A percentile compares a stretch with the other conserved stretches of the same genome.
Conservation (phyloP, 2,113 vertebrate species). For the Pungitius pungitius region DNA sequence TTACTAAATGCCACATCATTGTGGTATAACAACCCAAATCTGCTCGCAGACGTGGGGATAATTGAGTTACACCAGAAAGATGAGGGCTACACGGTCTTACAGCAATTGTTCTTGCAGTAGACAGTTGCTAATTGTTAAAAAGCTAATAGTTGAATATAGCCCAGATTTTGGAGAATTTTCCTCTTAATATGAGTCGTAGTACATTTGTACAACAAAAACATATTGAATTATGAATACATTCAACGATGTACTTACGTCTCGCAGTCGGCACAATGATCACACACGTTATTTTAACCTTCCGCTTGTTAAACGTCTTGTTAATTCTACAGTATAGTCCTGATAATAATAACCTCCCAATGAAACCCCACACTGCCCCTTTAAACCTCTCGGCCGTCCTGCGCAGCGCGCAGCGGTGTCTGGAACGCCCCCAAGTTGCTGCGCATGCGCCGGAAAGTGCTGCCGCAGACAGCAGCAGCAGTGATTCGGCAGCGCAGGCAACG, state of each 20-base stretch:
- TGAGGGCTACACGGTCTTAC: background rate
- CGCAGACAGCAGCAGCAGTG: conserved; percentile 86
- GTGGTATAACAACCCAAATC: background rate
- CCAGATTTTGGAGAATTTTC: background rate
- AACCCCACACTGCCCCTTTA: conserved; percentile 16
- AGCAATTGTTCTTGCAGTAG: background rate
- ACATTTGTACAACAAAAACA: background rate
- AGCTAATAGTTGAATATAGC: background rate
- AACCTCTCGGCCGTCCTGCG: conserved; percentile 32
- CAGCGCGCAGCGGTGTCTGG: conserved; percentile 53
- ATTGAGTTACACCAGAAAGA: background rate
- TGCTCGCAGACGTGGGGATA: background rate
- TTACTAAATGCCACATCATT: background rate
- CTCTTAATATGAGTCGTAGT: background rate
- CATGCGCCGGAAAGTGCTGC: conserved; percentile 85
- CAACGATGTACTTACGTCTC: background rate
- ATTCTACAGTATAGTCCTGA: background rate
- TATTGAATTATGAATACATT: background rate
- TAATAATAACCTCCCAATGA: conserved; percentile 10
- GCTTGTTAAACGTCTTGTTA: background rate
- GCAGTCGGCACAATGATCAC: background rate
- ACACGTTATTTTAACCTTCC: background rate
- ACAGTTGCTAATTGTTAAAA: background rate
- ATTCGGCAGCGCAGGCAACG: conserved; percentile 81
- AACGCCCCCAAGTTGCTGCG: conserved; percentile 52